A percentile compares a stretch with the other conserved stretches of the same genome.
These are phyloP conservation scores for Formica selysi DNA, from an alignment of 1,140 invertebrate species.

Conservation along the genomic window DNA sequence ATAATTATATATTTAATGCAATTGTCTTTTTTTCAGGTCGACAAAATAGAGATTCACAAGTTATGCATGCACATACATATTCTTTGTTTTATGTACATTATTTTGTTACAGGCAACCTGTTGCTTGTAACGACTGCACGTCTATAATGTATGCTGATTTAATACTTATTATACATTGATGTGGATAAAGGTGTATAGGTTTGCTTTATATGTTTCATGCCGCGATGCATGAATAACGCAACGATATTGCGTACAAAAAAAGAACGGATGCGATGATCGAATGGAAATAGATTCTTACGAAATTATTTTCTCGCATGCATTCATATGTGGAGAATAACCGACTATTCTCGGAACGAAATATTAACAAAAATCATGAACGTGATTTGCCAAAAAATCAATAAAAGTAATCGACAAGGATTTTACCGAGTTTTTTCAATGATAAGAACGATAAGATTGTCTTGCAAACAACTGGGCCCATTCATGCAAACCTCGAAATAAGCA, in stretches of 20 bases:
- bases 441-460: neutral
- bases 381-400: too few species aligned
- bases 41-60: neutral
- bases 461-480: neutral
- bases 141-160: conserved; percentile 51
- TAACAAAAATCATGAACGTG: neutral
- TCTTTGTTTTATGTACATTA: conserved; percentile 27
- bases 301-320: neutral
- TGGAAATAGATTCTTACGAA: conserved; percentile 31
- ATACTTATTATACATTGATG: conserved; percentile 19
- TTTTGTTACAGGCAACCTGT: conserved; percentile 55
- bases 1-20: conserved; percentile 17
- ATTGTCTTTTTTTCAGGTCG: neutral
- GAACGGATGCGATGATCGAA: neutral
- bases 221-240: neutral
- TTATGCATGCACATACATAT: neutral
- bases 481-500: neutral
- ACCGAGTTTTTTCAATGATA: neutral
- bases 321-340: neutral
- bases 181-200: conserved; percentile 13
- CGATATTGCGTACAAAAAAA: neutral
- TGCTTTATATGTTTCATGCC: neutral
- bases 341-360: neutral
- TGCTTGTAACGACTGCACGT: conserved; percentile 36
- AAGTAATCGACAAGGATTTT: neutral